Evolutionary conservation across 2,888 invertebrate genomes (phyloP).

Genomic region (Mesochorus sp.): DNA sequence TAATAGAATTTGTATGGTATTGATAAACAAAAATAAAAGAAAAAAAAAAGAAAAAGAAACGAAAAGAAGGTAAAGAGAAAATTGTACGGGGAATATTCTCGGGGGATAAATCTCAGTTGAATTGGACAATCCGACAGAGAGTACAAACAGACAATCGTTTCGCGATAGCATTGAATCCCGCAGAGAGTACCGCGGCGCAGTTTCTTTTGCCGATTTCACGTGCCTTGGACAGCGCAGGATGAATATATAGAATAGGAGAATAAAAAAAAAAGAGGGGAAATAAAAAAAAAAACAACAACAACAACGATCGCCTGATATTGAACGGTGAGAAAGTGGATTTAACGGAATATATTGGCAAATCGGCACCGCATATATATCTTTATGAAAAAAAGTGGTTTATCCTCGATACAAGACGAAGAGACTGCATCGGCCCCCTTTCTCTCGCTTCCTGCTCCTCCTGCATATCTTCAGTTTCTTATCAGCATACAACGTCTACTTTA

Average conservation of each 20-base stretch:
- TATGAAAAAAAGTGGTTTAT: background rate
- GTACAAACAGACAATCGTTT: background rate
- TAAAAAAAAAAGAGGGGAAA: too few relatives aligned
- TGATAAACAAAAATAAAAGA: too few relatives aligned
- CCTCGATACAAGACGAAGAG: background rate
- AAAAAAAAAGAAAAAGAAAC: background rate
- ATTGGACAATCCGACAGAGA: background rate
- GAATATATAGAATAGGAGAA: too few relatives aligned
- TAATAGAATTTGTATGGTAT: too few relatives aligned
- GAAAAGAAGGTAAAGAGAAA: background rate
- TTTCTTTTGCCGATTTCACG: conserved; percentile 22
- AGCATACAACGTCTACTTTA: conserved; percentile 54
- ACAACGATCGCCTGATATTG: conserved; percentile 8
- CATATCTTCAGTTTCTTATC: conserved; percentile 45
- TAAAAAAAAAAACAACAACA: conserved; percentile 4
- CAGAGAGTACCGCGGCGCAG: background rate
- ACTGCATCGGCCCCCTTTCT: conserved; percentile 21
- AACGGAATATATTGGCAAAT: conserved; percentile 47
- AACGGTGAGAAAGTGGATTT: background rate
- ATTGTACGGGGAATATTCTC: conserved; percentile 4
- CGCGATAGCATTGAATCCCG: conserved; percentile 1
- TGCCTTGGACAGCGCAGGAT: conserved; percentile 2
- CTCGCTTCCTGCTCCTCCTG: too few relatives aligned
- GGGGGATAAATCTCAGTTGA: conserved; percentile 11
- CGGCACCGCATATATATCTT: conserved; percentile 21